Base-by-base conservation (phyloP, 2,888 invertebrate genomes). In the Pteria penguin region DNA sequence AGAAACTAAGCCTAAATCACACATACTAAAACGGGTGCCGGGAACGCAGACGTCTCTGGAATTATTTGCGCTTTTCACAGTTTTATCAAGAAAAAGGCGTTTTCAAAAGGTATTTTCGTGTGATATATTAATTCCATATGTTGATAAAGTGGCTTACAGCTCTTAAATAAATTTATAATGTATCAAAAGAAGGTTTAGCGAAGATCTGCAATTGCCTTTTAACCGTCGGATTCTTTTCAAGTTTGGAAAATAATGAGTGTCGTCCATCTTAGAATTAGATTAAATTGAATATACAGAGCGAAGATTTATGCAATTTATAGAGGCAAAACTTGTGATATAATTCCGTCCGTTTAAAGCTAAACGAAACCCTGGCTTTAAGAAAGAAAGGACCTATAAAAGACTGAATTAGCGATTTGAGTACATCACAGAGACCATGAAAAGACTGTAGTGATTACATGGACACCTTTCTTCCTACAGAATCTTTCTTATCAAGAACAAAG, bases 191-290 rank as follows among this genome's bases (percentile, higher is more conserved):
- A 33, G 60, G 76, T 61, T 67, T 72, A 54, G 24, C 54, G 62
- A 72, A 72, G 65, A 63, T 75, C 52, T 32, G 36, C 66, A 76
- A 76, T 76, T 68, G 68, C 67, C 68, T 72, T 76, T 76, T 76
- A 76, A 72, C 72, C 33, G 57, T 24, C 27, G 45, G 26, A 27
- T 65, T 72, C 72, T 65, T 33, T 72, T 72, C 65, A 68, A 68
- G 52, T 32, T 32, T 29, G 14, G 57, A 32, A 57, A 68, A 54
- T 68, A 68, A 68, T 29, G 68, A 68, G 55, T 14, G 32, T 68
- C 68, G 57, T 68, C 29, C 68, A 57, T 68, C 68, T 68, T 68
- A 31, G 57, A 68, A 29, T 27, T 24, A 68, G 68, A 68, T 68
- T 31, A 68, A n/a, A 24, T 27, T 24, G 33, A 57, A 68, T 57